These are phyloP conservation scores for Hoplodrina ambigua DNA, from an alignment of 2,888 invertebrate genomes.

Conservation along the genomic window DNA sequence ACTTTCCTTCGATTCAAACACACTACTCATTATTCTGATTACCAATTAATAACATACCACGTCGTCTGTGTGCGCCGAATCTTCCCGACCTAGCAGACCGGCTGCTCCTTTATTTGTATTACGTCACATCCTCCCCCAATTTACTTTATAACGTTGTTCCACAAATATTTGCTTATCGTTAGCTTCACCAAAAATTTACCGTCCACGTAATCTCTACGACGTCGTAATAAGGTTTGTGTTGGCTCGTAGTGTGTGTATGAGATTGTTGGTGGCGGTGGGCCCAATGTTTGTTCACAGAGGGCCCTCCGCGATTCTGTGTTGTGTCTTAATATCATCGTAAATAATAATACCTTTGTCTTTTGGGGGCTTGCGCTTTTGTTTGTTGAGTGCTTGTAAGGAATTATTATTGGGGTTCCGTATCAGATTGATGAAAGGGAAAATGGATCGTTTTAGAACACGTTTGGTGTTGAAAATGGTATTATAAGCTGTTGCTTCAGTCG, in stretches of 20 bases:
- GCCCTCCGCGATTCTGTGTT: slow-evolving; percentile 43
- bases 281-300: slow-evolving; percentile 49
- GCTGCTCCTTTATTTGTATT: slow-evolving; percentile 66
- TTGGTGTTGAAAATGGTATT: slow-evolving; percentile 22
- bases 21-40: slow-evolving; percentile 10
- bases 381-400: slow-evolving; percentile 50
- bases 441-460: slow-evolving; percentile 15
- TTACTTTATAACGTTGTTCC: slow-evolving; percentile 76
- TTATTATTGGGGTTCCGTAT: slow-evolving; percentile 58
- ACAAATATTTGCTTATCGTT: slow-evolving; percentile 84
- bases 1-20: not conserved
- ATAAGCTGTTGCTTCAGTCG: not conserved
- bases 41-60: not conserved
- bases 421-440: slow-evolving; percentile 36
- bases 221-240: slow-evolving; percentile 39
- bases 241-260: slow-evolving; percentile 3
- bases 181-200: slow-evolving; percentile 60
- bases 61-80: not conserved
- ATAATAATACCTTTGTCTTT: slow-evolving; percentile 65
- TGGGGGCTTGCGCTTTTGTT: slow-evolving; percentile 56
- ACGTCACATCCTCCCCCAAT: slow-evolving; percentile 72
- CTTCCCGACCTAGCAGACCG: slow-evolving; percentile 14
- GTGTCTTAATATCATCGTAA: slow-evolving; percentile 63
- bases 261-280: slow-evolving; percentile 29
- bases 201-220: slow-evolving; percentile 40